Percentiles rank a stretch among this genome's conserved stretches.
Conservation (phyloP, 92 coral and sea anemone species). For the Epizoanthus illoricatus region DNA sequence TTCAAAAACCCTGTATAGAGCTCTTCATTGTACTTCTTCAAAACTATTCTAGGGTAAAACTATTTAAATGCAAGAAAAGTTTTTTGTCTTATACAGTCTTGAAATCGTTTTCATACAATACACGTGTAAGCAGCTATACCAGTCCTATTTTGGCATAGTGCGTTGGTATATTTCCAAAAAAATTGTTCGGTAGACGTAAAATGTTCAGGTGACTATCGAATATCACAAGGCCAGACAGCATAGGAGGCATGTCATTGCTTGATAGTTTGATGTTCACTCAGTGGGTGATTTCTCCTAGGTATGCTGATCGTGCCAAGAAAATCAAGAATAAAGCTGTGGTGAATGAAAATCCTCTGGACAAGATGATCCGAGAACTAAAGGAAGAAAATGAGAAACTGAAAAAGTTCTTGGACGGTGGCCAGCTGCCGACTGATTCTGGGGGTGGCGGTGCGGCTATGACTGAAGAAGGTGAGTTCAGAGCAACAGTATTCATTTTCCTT, state of each 20-base stretch:
- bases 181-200: too few species aligned
- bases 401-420: constrained; percentile 84
- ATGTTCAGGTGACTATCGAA: too few species aligned
- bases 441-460: constrained; percentile 50
- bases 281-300: constrained; percentile 40
- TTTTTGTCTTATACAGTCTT: neutral
- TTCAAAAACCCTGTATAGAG: neutral
- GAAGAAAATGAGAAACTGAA: constrained; percentile 94
- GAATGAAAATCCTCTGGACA: constrained; percentile 98
- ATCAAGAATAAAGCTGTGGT: constrained; percentile 99
- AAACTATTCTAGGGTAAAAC: too few species aligned
- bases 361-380: constrained; percentile 86
- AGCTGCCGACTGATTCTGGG: constrained; percentile 34
- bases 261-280: too few species aligned
- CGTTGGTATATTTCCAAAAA: neutral
- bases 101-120: neutral
- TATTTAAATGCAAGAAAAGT: neutral
- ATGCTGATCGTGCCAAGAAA: constrained; percentile 99
- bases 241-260: too few species aligned
- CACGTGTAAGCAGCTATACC: neutral
- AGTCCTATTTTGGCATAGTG: neutral
- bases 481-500: neutral
- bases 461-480: constrained; percentile 39
- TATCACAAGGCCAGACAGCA: too few species aligned
- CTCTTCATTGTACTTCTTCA: neutral